Base-by-base conservation (phyloP, 1,140 invertebrate species). In the Zaprionus taronus region DNA sequence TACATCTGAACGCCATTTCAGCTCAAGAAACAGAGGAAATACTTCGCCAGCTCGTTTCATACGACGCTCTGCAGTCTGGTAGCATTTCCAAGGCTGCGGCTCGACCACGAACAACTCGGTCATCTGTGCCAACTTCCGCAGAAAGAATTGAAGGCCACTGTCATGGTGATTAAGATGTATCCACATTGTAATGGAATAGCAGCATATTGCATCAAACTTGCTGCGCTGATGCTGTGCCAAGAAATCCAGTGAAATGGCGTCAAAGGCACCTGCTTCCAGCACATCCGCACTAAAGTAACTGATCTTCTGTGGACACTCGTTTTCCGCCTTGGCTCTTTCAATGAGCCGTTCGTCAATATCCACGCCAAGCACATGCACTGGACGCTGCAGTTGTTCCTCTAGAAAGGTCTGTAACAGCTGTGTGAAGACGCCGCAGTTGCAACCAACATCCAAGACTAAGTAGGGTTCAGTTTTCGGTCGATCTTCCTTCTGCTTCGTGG, bases 121-220 rank as follows among this genome's bases (percentile, higher is more conserved):
- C 11, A 94, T 69, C 20, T 87, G 68, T 56, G 94, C 94, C 4
- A 96, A 91, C 20, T 93, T 93, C 15, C 93, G 72, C 11, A 97
- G 91, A 92, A 96, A 96, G 6, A 91, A 64, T 58, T 93, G 82
- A 15, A 97, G 90, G 1, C 96, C 96, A 5, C 93, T 90, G 94
- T 97, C 97, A 14, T 96, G 96, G 93, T 96, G 93, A 91, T 97
- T 97, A 26, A 97, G 84, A 92, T 97, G 97, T 77, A 97, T 96
- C 97, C 97, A 97, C 96, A 97, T 97, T 15, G 96, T 97, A 14
- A 97, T 94, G 17, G 96, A 97, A 92, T 97, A 97, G 87, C 96
- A 96, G 91, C 96, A 97, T 28, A 95, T 93, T 15, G 95, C 93
- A 93, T 97, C 95, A 93, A 97, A 97, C 71, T 93, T 93, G 2